These are phyloP conservation scores for Artibeus jamaicensis DNA, from an alignment of 2,797 vertebrate genomes.

Conservation along the genomic window DNA sequence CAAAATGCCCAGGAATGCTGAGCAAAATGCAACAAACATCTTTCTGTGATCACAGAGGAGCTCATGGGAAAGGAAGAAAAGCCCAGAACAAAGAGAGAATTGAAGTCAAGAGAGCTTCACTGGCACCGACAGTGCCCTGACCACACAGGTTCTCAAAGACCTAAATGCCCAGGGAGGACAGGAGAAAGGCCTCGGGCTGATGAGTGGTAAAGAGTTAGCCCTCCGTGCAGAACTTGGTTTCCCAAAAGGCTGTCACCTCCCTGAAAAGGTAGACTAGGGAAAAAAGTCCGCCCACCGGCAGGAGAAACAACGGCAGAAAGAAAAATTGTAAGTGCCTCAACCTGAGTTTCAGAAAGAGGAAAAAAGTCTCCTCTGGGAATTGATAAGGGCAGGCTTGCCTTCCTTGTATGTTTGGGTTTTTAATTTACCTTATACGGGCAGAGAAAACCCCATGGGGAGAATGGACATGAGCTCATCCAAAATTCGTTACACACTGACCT, in stretches of 20 bases:
- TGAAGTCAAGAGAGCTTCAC: background rate
- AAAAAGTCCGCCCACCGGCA: background rate
- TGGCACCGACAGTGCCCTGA: background rate
- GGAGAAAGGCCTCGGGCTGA: background rate
- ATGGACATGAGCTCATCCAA: background rate
- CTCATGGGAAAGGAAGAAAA: background rate
- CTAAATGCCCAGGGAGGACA: background rate
- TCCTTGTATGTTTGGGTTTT: background rate
- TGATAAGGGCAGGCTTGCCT: background rate
- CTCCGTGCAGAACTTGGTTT: background rate
- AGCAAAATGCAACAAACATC: background rate
- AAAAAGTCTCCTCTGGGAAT: background rate
- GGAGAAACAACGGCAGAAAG: background rate
- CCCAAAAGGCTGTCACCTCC: background rate
- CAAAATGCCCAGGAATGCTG: background rate
- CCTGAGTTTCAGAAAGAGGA: background rate
- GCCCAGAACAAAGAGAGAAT: background rate
- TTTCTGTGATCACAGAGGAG: background rate
- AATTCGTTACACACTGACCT: background rate
- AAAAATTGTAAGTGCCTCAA: background rate
- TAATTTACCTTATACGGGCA: background rate
- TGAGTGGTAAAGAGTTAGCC: background rate
- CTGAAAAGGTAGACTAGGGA: background rate
- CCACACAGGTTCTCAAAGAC: background rate
- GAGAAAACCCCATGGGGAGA: background rate